Percentiles rank a stretch among this genome's conserved stretches.
These are phyloP conservation scores for Babylonia areolata DNA, from an alignment of 1,140 invertebrate genomes.

Conservation along the genomic window DNA sequence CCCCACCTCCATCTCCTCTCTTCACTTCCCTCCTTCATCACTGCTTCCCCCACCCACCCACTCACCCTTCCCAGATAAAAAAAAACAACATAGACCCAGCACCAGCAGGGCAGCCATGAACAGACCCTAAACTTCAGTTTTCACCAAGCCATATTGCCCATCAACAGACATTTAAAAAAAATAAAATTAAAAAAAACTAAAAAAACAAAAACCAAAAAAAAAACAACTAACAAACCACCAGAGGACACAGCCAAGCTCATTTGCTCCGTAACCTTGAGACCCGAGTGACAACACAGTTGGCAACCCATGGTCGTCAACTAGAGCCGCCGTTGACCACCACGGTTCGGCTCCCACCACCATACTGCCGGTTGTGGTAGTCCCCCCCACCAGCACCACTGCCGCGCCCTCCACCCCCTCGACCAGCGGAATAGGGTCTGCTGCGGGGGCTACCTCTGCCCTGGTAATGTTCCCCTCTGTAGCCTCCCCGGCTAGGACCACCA, in stretches of 20 bases:
- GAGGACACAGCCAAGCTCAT: not conserved
- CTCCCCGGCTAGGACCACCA: no score
- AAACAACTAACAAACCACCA: not conserved
- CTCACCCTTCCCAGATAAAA: not conserved
- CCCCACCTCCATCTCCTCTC: no score
- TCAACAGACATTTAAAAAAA: no score
- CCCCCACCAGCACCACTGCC: constrained; percentile 45
- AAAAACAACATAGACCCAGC: no score
- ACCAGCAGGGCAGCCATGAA: not conserved
- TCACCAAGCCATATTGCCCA: no score
- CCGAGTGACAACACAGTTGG: not conserved
- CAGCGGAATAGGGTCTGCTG: constrained; percentile 15
- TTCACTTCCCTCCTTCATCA: no score
- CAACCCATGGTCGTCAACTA: not conserved
- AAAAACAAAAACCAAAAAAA: not conserved
- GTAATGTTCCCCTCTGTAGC: constrained; percentile 19
- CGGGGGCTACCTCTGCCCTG: constrained; percentile 30
- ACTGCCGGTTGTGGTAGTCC: constrained; percentile 6
- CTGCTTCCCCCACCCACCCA: not conserved
- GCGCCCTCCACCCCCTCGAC: constrained; percentile 29
- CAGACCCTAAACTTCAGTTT: not conserved
- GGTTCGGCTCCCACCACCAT: constrained; percentile 29
- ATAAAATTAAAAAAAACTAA: no score
- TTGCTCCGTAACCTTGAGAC: not conserved
- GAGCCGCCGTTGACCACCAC: constrained; percentile 10